These are phyloP conservation scores for Erpetoichthys calabaricus DNA, from an alignment of 2,797 vertebrate genomes.

Conservation along the genomic window DNA sequence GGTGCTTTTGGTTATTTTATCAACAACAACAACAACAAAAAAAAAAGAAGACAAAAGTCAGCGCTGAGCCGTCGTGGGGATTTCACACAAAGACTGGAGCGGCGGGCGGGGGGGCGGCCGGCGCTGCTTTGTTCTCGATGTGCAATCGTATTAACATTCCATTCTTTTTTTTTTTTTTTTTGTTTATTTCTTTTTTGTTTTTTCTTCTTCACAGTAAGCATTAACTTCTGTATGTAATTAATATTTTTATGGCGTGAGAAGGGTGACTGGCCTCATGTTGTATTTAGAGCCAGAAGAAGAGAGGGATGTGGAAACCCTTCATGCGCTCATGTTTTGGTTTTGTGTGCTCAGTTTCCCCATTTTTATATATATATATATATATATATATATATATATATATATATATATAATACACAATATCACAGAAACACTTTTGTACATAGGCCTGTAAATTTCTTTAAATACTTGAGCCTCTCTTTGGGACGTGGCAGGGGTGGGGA, in stretches of 20 bases:
- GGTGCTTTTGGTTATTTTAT: slow-evolving; percentile 94
- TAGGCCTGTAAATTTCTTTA: slow-evolving; percentile 99
- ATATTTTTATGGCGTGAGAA: slow-evolving; percentile 27
- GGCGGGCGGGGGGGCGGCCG: too few relatives aligned
- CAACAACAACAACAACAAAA: slow-evolving; percentile 38
- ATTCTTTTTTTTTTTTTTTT: slow-evolving; percentile 56
- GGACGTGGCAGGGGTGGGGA: slow-evolving; percentile 33
- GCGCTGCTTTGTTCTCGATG: slow-evolving; percentile 81
- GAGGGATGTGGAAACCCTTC: slow-evolving; percentile 84
- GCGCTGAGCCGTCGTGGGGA: slow-evolving; percentile 7
- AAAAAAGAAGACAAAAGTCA: too few relatives aligned
- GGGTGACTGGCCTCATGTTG: too few relatives aligned
- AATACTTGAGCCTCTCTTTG: slow-evolving; percentile 97
- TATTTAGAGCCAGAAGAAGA: slow-evolving; percentile 82
- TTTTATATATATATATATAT: slow-evolving; percentile 38
- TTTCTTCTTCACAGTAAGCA: slow-evolving; percentile 73
- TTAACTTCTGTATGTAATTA: slow-evolving; percentile 68
- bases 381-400: slow-evolving; percentile 35
- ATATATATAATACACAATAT: slow-evolving; percentile 40
- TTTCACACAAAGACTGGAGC: slow-evolving; percentile 56
- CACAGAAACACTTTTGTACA: slow-evolving; percentile 79
- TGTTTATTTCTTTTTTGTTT: slow-evolving; percentile 54
- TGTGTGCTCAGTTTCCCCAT: slow-evolving; percentile 42
- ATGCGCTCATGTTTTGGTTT: slow-evolving; percentile 50
- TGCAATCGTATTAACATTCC: slow-evolving; percentile 98